Base-by-base conservation (phyloP, 1,140 invertebrate genomes). In the fruit fly (Drosophila melanogaster) region DNA sequence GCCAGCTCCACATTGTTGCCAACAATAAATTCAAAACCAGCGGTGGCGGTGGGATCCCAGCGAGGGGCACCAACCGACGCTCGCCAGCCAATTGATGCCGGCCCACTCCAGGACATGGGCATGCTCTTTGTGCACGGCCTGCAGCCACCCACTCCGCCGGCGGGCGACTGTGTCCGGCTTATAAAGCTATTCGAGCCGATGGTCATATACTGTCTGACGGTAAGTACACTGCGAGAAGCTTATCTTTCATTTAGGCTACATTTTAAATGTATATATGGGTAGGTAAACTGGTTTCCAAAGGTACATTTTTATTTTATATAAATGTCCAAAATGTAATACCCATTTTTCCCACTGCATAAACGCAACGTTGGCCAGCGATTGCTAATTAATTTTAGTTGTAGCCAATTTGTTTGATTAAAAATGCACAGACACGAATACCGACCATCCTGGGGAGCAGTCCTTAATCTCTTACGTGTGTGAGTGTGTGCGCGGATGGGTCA, bases 101-200 rank as follows among this genome's bases (percentile, higher is more conserved):
- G 38, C 30, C 47, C 79, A 41, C 76, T 72, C 46, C 66, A 78
- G 35, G 56, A 58, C 2, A 58, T 91, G 61, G 86, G 83, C 44
- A 11, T 41, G 40, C 72, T 92, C 46, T 92, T 92, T 87, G 77
- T 75, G n/a, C 79, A 66, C 50, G 89, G 91, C 51, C 66, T 92
- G 60, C 75, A 81, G 57, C 57, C 79, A 53, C 37, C 38, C 54
- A 57, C 67, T 41, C 77, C 77, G 46, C 90, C 73, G 22, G 19
- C 64, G 51, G 77, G 77, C 14, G 81, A 92, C 12, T 90, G 79
- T 58, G 83, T 53, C n/a, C 81, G 79, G 74, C 84, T 91, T 78
- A 97, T 98, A 66, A 94, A 96, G 73, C 93, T 97, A 38, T 98
- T 98, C 93, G 97, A 98, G 91, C 96, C 96, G 1, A 94, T 98